A percentile compares a stretch with the other conserved stretches of the same genome.
Conservation (phyloP, 2,113 vertebrate species). For the Rhipidura dahli region DNA sequence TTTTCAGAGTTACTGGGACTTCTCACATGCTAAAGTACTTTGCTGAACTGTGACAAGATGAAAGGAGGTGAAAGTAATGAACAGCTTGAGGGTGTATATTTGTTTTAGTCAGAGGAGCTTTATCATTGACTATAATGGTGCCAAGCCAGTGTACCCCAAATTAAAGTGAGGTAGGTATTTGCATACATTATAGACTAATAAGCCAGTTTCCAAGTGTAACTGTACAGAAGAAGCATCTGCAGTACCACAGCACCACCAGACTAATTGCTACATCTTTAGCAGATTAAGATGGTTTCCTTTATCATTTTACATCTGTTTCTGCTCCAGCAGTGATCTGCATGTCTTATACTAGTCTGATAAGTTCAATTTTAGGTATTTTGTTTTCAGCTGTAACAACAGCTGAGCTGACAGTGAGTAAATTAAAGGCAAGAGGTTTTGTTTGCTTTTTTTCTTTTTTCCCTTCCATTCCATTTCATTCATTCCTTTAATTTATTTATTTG, state of each 20-base stretch:
- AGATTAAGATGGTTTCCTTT: not conserved
- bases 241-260: not conserved
- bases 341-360: not conserved
- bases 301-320: slow-evolving; percentile 45
- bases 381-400: slow-evolving; percentile 56
- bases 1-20: slow-evolving; percentile 38
- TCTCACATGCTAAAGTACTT: slow-evolving; percentile 44
- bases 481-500: slow-evolving; percentile 46
- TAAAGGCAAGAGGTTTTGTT: not conserved
- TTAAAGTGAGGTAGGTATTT: not conserved
- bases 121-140: slow-evolving; percentile 11
- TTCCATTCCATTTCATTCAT: not conserved
- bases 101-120: slow-evolving; percentile 31
- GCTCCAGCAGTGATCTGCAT: not conserved
- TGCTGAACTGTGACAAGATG: slow-evolving; percentile 35
- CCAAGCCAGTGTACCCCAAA: not conserved
- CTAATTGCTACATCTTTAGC: not conserved
- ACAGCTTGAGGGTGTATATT: slow-evolving; percentile 42
- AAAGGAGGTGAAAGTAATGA: slow-evolving; percentile 54
- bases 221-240: not conserved
- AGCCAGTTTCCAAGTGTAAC: not conserved
- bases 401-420: not conserved
- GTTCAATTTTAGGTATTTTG: not conserved
- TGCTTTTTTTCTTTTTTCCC: accelerated
- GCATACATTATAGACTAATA: not conserved